Evolutionary conservation across 1,140 invertebrate genomes (phyloP).

Genomic region (Danaus plexippus): DNA sequence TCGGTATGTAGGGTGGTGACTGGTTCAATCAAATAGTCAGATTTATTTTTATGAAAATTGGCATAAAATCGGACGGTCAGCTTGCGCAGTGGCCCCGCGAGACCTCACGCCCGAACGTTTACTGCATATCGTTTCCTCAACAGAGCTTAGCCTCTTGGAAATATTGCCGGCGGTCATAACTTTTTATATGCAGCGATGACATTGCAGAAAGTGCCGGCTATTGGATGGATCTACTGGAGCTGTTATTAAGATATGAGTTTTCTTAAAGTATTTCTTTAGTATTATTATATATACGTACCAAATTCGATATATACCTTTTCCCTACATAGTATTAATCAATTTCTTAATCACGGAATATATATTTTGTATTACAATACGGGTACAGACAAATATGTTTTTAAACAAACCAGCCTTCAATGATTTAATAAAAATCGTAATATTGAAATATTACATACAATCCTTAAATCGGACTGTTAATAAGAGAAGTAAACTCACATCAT

Average conservation of each 20-base stretch:
- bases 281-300: too few species aligned
- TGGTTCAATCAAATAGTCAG: slow-evolving; percentile 69
- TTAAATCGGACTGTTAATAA: too few species aligned
- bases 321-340: too few species aligned
- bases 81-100: slow-evolving; percentile 60
- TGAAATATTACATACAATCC: too few species aligned
- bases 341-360: too few species aligned
- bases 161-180: slow-evolving; percentile 69
- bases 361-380: too few species aligned
- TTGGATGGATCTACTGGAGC: slow-evolving; percentile 31
- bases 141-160: slow-evolving; percentile 43
- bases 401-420: too few species aligned
- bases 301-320: too few species aligned
- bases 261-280: too few species aligned
- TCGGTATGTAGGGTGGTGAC: slow-evolving; percentile 55
- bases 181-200: slow-evolving; percentile 71
- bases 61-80: slow-evolving; percentile 62
- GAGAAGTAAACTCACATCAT: too few species aligned
- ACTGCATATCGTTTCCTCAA: slow-evolving; percentile 67
- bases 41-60: slow-evolving; percentile 73
- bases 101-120: slow-evolving; percentile 66
- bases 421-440: too few species aligned
- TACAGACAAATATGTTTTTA: too few species aligned
- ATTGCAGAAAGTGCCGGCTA: slow-evolving; percentile 61
- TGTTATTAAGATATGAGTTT: slow-evolving; percentile 8